Conservation (phyloP, 2,888 invertebrate species). For the Leucania comma region DNA sequence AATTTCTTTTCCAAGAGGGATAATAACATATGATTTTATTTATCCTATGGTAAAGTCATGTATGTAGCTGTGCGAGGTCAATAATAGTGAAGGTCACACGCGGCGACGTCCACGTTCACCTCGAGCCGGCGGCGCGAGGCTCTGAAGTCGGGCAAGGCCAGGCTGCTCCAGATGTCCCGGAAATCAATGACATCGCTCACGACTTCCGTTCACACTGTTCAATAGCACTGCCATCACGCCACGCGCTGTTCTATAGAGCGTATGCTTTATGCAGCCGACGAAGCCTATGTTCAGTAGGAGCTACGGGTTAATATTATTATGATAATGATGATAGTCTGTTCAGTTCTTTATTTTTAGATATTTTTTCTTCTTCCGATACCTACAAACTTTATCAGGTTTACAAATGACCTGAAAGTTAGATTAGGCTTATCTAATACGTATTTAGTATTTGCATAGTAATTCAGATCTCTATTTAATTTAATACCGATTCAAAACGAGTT, state of each 20-base stretch:
- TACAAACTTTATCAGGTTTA: background rate
- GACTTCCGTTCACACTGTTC: conserved; percentile 54
- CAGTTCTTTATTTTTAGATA: background rate
- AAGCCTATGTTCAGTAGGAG: background rate
- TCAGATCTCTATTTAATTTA: conserved; percentile 40
- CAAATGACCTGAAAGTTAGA: conserved; percentile 7
- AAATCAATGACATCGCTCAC: conserved; percentile 75
- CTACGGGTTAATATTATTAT: background rate
- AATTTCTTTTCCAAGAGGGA: background rate
- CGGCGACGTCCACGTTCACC: conserved; percentile 51
- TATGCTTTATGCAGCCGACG: conserved; percentile 7
- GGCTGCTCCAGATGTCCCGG: conserved; percentile 73
- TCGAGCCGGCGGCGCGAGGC: conserved; percentile 56
- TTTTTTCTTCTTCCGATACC: background rate
- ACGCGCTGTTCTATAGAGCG: background rate
- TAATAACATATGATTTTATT: background rate
- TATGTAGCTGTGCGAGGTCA: conserved; percentile 8
- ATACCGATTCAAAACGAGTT: conserved; percentile 65
- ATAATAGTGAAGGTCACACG: conserved; percentile 78
- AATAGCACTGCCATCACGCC: conserved; percentile 38
- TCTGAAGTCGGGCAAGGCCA: conserved; percentile 81
- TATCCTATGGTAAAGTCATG: background rate
- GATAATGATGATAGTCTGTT: background rate
- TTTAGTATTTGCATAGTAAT: conserved; percentile 38
- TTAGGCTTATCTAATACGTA: conserved; percentile 20